Percentiles rank a stretch among this genome's conserved stretches.
phyloP scores from a whole-genome alignment of 1,140 invertebrate genomes.

The Aphelenchoides fujianensis region DNA sequence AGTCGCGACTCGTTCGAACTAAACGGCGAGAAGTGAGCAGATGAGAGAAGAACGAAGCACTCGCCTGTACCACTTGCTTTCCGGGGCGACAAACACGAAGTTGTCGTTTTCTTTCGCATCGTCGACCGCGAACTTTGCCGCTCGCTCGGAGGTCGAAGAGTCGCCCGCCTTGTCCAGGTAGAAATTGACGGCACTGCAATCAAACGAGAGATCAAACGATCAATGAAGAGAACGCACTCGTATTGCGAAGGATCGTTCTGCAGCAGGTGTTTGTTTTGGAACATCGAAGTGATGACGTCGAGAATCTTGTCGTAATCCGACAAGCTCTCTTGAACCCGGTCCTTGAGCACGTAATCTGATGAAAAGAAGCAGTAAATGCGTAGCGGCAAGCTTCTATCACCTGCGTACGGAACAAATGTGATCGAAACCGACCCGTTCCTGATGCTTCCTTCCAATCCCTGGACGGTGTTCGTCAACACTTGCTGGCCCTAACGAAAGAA shows the following conservation, averaged over 20 bases:
- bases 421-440: neutral
- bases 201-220: neutral
- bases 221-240: neutral
- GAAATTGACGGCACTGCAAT: neutral
- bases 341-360: neutral
- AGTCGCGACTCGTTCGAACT: neutral
- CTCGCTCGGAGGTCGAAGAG: neutral
- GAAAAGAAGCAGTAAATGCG: too few species aligned
- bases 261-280: neutral
- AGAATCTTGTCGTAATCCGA: neutral
- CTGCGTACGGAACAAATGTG: neutral
- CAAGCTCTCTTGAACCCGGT: neutral
- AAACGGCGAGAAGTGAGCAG: too few species aligned
- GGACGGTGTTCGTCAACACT: neutral
- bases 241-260: neutral
- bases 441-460: neutral
- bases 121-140: neutral
- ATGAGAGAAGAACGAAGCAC: too few species aligned
- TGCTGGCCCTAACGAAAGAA: neutral
- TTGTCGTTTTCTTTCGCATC: neutral
- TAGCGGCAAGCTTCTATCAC: too few species aligned
- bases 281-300: neutral
- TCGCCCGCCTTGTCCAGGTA: neutral
- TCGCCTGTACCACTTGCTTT: neutral
- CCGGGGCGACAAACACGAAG: neutral